Evolutionary conservation across 2,888 invertebrate genomes (phyloP).

Genomic region (Drosophila buzzatii): DNA sequence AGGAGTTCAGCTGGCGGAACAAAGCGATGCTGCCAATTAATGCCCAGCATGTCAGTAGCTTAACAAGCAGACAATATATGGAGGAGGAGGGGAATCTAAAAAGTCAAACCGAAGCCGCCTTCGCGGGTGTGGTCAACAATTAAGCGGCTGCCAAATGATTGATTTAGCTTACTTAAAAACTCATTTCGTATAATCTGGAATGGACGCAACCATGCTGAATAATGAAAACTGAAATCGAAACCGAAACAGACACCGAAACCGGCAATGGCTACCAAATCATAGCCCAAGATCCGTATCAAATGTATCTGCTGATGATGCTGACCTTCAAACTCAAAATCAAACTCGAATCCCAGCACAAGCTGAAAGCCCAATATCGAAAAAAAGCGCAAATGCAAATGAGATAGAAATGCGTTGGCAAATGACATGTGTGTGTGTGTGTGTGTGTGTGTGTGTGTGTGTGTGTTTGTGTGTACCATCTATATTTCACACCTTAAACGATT

Average conservation of each 20-base stretch:
- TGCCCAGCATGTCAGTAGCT: constrained; percentile 60
- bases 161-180: constrained; percentile 76
- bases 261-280: constrained; percentile 31
- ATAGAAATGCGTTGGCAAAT: constrained; percentile 71
- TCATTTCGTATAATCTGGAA: constrained; percentile 69
- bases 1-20: constrained; percentile 48
- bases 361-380: constrained; percentile 30
- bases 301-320: constrained; percentile 37
- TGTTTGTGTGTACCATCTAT: constrained; percentile 37
- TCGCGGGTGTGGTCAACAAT: constrained; percentile 64
- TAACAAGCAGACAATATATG: constrained; percentile 44
- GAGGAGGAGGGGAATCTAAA: constrained; percentile 24
- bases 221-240: constrained; percentile 29
- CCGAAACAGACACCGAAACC: constrained; percentile 25
- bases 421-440: constrained; percentile 8
- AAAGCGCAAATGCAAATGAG: constrained; percentile 65
- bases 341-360: constrained; percentile 13
- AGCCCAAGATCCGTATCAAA: constrained; percentile 58
- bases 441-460: constrained; percentile 7
- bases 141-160: constrained; percentile 72
- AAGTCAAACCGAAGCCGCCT: constrained; percentile 26
- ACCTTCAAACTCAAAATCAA: constrained; percentile 46
- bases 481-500: constrained; percentile 78
- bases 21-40: constrained; percentile 35
- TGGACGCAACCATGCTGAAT: constrained; percentile 42